Conservation (phyloP, 2,888 invertebrate genomes). For the Branchipolynoe longqiensis region DNA sequence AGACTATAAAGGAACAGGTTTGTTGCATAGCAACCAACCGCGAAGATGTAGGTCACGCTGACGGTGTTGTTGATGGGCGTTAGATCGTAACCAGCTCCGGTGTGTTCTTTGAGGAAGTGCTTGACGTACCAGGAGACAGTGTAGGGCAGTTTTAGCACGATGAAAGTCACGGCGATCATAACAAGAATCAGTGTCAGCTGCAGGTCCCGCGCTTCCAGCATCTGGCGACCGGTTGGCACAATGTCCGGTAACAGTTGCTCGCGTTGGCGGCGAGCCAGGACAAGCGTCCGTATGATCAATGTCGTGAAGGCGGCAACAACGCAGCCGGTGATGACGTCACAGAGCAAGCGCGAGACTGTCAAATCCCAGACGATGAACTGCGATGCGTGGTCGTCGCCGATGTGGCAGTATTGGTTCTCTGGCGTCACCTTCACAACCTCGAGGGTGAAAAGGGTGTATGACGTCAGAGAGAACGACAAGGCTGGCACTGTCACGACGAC, state of each 20-base stretch:
- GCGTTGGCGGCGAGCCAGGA: not conserved
- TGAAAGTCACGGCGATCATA: constrained; percentile 1
- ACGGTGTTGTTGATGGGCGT: not conserved
- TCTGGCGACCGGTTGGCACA: not conserved
- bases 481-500: not conserved
- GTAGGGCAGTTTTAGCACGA: constrained; percentile 26
- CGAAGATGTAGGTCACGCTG: constrained; percentile 1
- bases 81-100: not conserved
- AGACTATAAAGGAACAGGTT: constrained; percentile 37
- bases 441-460: constrained; percentile 21
- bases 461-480: constrained; percentile 16
- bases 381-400: not conserved
- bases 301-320: constrained; percentile 8
- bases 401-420: not conserved
- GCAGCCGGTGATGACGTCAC: not conserved
- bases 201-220: not conserved
- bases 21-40: constrained; percentile 12
- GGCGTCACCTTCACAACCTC: not conserved
- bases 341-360: not conserved
- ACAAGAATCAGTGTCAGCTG: not conserved
- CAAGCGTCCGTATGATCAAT: constrained; percentile 3
- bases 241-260: constrained; percentile 25
- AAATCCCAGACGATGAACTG: constrained; percentile 37
- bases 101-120: not conserved
- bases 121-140: constrained; percentile 20